Conservation (phyloP, 2,888 invertebrate species). For the Microplitis manilae region DNA sequence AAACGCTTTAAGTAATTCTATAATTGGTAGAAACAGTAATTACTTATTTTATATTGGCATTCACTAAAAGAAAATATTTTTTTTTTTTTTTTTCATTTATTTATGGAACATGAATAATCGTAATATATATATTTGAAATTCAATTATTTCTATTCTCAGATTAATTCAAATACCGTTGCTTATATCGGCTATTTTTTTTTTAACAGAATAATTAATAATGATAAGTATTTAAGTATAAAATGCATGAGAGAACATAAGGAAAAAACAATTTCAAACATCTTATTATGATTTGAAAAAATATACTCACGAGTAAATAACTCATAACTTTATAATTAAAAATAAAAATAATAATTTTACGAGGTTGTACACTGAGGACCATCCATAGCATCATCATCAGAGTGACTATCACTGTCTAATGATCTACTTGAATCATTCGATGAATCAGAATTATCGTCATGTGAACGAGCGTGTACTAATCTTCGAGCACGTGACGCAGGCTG, state of each 20-base stretch:
- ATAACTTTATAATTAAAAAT: neutral
- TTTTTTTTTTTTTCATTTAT: too few relatives aligned
- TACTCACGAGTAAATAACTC: constrained; percentile 27
- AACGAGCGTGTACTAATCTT: neutral
- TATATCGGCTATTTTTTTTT: too few relatives aligned
- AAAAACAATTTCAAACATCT: neutral
- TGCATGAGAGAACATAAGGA: neutral
- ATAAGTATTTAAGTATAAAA: neutral
- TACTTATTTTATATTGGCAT: neutral
- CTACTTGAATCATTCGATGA: constrained; percentile 44
- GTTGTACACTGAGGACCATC: constrained; percentile 52
- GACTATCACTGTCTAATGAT: constrained; percentile 47
- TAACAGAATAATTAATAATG: too few relatives aligned
- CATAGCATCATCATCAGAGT: constrained; percentile 44
- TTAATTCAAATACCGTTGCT: too few relatives aligned
- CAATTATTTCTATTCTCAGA: too few relatives aligned
- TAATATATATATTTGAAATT: too few relatives aligned
- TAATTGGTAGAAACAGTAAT: constrained; percentile 4
- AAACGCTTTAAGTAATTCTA: too few relatives aligned
- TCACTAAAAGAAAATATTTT: too few relatives aligned
- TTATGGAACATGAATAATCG: too few relatives aligned
- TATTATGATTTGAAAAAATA: constrained; percentile 10
- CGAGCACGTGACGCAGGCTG: neutral
- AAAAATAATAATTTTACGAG: constrained; percentile 51
- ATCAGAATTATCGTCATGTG: constrained; percentile 28